A percentile compares a stretch with the other conserved stretches of the same genome.
Evolutionary conservation across 2,113 vertebrate species (phyloP).

Genomic region (Pelvicachromis taeniatus): DNA sequence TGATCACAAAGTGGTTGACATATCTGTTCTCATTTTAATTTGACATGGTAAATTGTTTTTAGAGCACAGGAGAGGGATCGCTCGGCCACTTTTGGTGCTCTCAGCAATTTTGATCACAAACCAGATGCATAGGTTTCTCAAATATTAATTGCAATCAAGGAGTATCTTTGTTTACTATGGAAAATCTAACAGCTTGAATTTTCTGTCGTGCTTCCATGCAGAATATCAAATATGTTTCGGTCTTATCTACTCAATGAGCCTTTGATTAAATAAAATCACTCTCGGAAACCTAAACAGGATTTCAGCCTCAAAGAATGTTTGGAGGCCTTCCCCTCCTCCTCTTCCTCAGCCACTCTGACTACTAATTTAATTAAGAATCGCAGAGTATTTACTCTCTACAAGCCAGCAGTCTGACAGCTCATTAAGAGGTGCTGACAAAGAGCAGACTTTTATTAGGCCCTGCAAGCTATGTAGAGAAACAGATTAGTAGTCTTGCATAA

Average conservation of each 20-base stretch:
- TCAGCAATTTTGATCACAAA: background rate
- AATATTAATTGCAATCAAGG: background rate
- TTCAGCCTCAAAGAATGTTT: background rate
- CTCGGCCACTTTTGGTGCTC: background rate
- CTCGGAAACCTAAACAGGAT: background rate
- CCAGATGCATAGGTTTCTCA: background rate
- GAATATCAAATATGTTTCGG: background rate
- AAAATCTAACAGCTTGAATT: background rate
- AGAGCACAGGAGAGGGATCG: background rate
- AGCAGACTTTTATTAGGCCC: conserved; percentile 26
- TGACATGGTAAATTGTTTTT: background rate
- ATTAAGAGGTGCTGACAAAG: conserved; percentile 46
- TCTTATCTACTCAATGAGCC: background rate
- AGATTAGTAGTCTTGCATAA: conserved; percentile 42
- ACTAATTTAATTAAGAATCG: conserved; percentile 51
- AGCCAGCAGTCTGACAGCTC: conserved; percentile 36
- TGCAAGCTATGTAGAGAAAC: conserved; percentile 16
- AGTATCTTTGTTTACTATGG: background rate
- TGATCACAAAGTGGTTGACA: accelerated
- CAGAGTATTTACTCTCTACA: conserved; percentile 21
- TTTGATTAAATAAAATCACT: background rate
- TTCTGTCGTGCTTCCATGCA: background rate
- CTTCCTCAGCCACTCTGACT: background rate
- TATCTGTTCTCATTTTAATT: background rate
- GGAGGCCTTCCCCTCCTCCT: background rate